A percentile compares a stretch with the other conserved stretches of the same genome.
Conservation (phyloP, 2,113 vertebrate genomes). For the Leptocoma aspasia region DNA sequence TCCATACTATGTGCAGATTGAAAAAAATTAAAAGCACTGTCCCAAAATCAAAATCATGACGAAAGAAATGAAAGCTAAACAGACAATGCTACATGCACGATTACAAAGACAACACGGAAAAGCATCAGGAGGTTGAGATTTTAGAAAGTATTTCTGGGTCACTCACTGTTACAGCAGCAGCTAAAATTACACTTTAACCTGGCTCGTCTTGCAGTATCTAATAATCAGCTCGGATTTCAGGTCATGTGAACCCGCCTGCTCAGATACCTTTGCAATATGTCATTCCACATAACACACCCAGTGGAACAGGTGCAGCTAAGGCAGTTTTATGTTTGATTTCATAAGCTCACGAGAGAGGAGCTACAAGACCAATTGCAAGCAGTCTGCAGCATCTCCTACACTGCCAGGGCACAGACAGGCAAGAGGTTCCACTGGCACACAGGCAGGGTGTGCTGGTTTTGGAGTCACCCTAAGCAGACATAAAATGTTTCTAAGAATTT, state of each 20-base stretch:
- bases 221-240: neutral
- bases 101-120: neutral
- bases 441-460: neutral
- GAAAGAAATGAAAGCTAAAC: neutral
- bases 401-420: neutral
- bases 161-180: neutral
- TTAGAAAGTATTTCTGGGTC: neutral
- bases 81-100: neutral
- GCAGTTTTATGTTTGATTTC: neutral
- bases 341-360: neutral
- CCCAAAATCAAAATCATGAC: accelerated
- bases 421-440: neutral
- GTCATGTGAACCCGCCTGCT: neutral
- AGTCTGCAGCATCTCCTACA: neutral
- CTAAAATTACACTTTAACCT: neutral
- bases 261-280: neutral
- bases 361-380: neutral
- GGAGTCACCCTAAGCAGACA: neutral
- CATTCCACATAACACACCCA: neutral
- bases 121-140: neutral
- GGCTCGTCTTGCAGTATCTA: neutral
- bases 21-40: neutral
- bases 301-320: neutral
- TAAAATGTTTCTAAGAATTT: neutral
- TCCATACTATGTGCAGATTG: accelerated